phyloP scores from a whole-genome alignment of 2,113 vertebrate genomes.

The Lycaon pictus region DNA sequence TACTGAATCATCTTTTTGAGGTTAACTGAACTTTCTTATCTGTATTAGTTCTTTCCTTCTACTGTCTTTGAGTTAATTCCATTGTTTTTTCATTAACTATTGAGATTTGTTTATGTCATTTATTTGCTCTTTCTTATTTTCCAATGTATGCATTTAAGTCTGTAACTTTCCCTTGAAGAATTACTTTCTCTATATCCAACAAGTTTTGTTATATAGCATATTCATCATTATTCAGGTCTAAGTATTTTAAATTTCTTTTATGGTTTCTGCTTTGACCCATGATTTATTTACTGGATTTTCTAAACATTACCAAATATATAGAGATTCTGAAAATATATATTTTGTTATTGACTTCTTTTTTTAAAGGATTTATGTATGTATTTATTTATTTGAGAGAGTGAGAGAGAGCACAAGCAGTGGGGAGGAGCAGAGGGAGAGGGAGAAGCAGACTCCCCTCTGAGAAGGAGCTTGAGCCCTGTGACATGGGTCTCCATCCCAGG shows the following conservation, averaged over 20 bases:
- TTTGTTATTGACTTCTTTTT: background rate
- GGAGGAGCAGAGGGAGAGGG: background rate
- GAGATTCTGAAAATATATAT: background rate
- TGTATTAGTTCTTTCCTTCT: background rate
- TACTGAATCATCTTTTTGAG: background rate
- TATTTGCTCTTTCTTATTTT: background rate
- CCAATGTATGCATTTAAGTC: background rate
- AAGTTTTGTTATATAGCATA: background rate
- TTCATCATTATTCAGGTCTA: background rate
- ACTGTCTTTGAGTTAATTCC: background rate
- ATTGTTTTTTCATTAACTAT: background rate
- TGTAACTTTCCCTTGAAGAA: background rate
- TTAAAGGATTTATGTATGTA: background rate
- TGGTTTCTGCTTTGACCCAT: constrained; percentile 5
- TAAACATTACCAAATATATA: background rate
- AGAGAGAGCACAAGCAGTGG: background rate
- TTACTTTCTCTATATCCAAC: background rate
- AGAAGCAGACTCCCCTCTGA: background rate
- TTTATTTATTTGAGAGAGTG: background rate
- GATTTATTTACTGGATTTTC: background rate
- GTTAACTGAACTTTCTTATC: background rate
- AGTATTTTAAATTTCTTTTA: constrained; percentile 28
- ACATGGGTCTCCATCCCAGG: background rate
- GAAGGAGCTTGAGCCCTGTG: background rate
- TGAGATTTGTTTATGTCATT: background rate